Evolutionary conservation across 1,140 invertebrate species (phyloP), one percentile per base, ranked within the genome.

Genomic region (Neuroterus valhalla): DNA sequence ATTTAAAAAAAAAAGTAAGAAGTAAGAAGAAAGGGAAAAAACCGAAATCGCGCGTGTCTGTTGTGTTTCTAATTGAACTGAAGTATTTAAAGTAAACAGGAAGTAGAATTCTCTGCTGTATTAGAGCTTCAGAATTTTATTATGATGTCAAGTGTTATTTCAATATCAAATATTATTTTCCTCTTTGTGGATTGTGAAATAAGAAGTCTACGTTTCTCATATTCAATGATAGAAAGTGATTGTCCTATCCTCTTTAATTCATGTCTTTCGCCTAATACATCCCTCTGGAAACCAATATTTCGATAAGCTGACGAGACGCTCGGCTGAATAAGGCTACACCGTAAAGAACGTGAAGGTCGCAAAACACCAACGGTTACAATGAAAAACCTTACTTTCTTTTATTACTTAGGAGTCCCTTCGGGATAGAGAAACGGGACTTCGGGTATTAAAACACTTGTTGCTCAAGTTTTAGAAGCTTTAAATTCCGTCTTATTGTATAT

Each of bases 271-370:
- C 12, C 26, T 62, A 62, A 62, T 1, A 62, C 14, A 43, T 42
- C 45, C 12, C 17, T 70, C 38, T 21, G 1, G 21, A 52, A 52
- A 19, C 6, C 31, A 17, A 42, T 31, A 46, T 31, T 70, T 70
- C 69, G 26, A 38, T 67, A 67, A 67, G 31, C 42, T 26, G n/a
- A 8, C 31, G 42, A 38, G 6, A 38, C 31, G 31, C 10, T 38
- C 31, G 10, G 31, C 5, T 38, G 31, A 3, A 38, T 62, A 62
- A 11, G 55, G 15, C 55, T 62, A 62, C 55, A 62, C 31, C 55
- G 3, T 62, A 62, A 38, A 62, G 21, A 62, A 3, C 4, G 14
- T 62, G 55, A 62, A 62, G 52, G 55, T 62, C 55, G n/a, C 15
- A 62, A 62, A 62, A 62, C 8, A n/a, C 31, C 23, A 62, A 62